These are phyloP conservation scores for Rallus limicola DNA, from an alignment of 2,113 vertebrate species.

Conservation along the genomic window DNA sequence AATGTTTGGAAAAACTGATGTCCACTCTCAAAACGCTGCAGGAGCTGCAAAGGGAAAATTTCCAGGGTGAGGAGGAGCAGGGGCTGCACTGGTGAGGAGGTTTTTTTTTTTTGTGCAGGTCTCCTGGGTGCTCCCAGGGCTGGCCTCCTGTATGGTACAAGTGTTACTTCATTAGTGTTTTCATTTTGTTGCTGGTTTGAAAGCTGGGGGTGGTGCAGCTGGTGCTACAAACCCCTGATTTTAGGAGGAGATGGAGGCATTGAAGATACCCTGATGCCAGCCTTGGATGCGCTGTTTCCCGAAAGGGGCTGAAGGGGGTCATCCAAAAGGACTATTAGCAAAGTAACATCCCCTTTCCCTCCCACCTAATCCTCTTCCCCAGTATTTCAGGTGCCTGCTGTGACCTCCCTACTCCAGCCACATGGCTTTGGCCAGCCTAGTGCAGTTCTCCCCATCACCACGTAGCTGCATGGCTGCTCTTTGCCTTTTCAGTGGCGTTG, in stretches of 20 bases:
- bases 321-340: neutral
- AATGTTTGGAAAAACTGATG: neutral
- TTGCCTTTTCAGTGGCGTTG: neutral
- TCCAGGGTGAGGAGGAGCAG: neutral
- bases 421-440: fast-evolving
- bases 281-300: neutral
- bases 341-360: neutral
- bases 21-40: neutral
- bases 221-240: neutral
- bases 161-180: neutral
- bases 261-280: neutral
- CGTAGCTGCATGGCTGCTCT: neutral
- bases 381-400: neutral
- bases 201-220: neutral
- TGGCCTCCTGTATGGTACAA: neutral
- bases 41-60: neutral
- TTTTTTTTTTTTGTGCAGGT: neutral
- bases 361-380: neutral
- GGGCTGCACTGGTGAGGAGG: neutral
- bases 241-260: neutral
- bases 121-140: neutral
- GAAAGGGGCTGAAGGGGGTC: fast-evolving
- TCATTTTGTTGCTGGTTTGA: neutral
- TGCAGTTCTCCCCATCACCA: neutral
- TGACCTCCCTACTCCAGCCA: neutral